phyloP scores from a whole-genome alignment of 2,113 vertebrate genomes.

The Syrrhaptes paradoxus region DNA sequence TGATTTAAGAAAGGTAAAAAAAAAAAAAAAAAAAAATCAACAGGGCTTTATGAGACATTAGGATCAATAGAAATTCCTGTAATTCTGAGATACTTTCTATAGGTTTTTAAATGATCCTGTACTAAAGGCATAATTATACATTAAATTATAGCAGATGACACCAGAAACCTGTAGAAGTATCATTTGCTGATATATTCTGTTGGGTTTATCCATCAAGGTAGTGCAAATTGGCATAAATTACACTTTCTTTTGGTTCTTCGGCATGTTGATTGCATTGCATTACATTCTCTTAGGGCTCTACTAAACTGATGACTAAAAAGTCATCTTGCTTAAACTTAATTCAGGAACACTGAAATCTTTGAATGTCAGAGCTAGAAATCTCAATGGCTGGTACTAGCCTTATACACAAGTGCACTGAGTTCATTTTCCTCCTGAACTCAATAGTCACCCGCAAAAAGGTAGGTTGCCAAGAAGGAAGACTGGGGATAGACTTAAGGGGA shows the following conservation, averaged over 20 bases:
- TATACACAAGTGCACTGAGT: neutral
- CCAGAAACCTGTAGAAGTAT: constrained; percentile 17
- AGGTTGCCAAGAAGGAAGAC: neutral
- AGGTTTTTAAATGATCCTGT: constrained; percentile 18
- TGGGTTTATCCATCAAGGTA: constrained; percentile 36
- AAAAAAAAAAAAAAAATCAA: neutral
- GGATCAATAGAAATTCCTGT: constrained; percentile 26
- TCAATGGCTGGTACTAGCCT: neutral
- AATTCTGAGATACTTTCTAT: neutral
- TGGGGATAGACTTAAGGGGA: neutral
- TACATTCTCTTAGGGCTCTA: neutral
- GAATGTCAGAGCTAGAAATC: neutral
- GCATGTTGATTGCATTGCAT: neutral
- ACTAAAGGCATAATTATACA: constrained; percentile 27
- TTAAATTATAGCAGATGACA: constrained; percentile 51
- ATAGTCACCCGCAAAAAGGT: neutral
- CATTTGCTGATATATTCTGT: constrained; percentile 45
- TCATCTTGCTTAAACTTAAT: neutral
- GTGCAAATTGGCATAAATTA: constrained; percentile 37
- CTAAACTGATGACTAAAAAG: neutral
- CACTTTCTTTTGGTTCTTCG: constrained; percentile 37
- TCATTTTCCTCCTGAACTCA: neutral
- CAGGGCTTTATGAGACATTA: neutral
- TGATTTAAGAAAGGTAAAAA: neutral
- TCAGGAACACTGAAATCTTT: neutral